A percentile compares a stretch with the other conserved stretches of the same genome.
phyloP scores from a whole-genome alignment of 2,113 vertebrate genomes.

The Syngnathus typhle region DNA sequence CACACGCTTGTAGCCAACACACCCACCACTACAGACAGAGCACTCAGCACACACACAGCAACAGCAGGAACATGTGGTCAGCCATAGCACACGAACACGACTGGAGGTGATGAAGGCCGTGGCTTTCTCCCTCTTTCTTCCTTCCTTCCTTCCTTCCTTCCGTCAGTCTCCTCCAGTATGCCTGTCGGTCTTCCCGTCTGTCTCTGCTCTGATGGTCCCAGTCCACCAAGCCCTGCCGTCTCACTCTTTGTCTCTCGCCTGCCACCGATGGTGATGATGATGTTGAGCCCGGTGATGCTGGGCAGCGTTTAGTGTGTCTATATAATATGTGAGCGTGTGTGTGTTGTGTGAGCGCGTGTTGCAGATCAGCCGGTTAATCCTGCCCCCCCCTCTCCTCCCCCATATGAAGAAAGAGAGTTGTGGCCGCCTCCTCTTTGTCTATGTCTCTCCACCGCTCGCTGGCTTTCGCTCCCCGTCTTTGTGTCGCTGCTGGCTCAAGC shows the following conservation, averaged over 20 bases:
- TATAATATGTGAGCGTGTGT: constrained; percentile 10
- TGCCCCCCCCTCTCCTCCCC: constrained; percentile 52
- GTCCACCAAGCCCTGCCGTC: neutral
- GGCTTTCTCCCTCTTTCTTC: constrained; percentile 11
- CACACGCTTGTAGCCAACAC: constrained; percentile 32
- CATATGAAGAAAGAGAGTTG: constrained; percentile 48
- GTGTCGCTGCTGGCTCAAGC: constrained; percentile 30
- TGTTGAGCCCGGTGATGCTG: constrained; percentile 23
- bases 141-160: neutral
- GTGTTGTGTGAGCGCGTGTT: constrained; percentile 30
- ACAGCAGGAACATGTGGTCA: constrained; percentile 52
- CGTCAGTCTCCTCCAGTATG: no score
- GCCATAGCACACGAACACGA: constrained; percentile 37
- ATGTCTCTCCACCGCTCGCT: constrained; percentile 26
- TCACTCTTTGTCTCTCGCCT: constrained; percentile 28
- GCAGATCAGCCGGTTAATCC: constrained; percentile 58
- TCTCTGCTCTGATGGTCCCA: constrained; percentile 7
- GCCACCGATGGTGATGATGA: neutral
- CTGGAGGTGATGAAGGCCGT: constrained; percentile 24
- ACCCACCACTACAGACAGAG: constrained; percentile 40
- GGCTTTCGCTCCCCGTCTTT: constrained; percentile 34
- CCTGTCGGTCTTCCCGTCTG: constrained; percentile 4
- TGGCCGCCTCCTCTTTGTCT: constrained; percentile 16
- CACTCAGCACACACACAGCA: constrained; percentile 26
- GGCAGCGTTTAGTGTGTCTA: constrained; percentile 15